Percentiles rank a stretch among this genome's conserved stretches.
These are phyloP conservation scores for Morbakka virulenta DNA, from an alignment of 30 jellyfish, hydroid and myxozoan genomes.

Conservation along the genomic window DNA sequence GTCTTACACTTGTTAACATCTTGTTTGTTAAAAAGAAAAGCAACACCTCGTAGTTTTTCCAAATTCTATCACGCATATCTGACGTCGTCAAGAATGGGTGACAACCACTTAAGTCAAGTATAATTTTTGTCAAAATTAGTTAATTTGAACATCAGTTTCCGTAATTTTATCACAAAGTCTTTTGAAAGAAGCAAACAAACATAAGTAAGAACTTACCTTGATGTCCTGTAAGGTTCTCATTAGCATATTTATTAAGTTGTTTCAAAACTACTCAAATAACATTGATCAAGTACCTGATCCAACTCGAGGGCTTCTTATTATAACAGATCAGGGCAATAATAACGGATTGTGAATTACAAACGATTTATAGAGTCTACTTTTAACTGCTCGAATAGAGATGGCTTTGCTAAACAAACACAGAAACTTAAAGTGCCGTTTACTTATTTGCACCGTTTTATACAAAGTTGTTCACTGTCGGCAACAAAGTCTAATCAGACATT, in stretches of 20 bases:
- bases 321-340: neutral
- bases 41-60: too few relatives aligned
- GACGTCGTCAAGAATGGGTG: neutral
- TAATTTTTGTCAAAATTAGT: too few relatives aligned
- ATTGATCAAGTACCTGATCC: neutral
- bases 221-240: neutral
- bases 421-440: neutral
- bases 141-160: too few relatives aligned
- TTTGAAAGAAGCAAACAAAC: too few relatives aligned
- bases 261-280: neutral
- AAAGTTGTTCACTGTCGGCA: neutral
- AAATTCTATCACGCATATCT: too few relatives aligned
- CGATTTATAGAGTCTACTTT: neutral
- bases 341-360: neutral
- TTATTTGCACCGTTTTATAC: neutral
- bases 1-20: too few relatives aligned
- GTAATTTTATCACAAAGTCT: too few relatives aligned
- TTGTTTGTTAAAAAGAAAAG: too few relatives aligned
- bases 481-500: neutral
- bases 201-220: neutral
- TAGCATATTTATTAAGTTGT: neutral
- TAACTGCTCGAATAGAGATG: conserved; percentile 1
- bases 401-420: conserved; percentile 3
- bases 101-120: neutral
- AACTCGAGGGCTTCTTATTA: neutral